Evolutionary conservation across 2,113 vertebrate species (phyloP).

Genomic region (Apteryx owenii): DNA sequence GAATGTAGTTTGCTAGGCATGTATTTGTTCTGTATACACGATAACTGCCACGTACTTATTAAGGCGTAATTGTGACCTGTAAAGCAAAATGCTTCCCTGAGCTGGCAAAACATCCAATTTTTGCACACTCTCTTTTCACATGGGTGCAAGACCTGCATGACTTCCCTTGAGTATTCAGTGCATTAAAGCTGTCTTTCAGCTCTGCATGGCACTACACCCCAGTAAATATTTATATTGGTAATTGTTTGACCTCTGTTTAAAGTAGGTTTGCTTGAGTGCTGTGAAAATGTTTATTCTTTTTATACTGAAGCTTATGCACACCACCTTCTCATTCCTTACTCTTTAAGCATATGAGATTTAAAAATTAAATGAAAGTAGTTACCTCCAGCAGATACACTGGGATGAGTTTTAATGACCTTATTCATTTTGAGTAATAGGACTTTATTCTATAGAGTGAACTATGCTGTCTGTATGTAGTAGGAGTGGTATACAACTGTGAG

Average conservation of each 20-base stretch:
- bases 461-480: rapidly evolving
- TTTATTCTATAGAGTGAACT: neutral
- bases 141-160: neutral
- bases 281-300: neutral
- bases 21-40: neutral
- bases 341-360: neutral
- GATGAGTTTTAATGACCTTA: neutral
- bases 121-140: neutral
- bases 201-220: neutral
- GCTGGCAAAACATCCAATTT: neutral
- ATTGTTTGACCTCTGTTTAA: neutral
- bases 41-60: neutral
- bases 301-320: neutral
- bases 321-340: neutral
- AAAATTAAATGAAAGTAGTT: neutral
- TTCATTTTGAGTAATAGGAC: neutral
- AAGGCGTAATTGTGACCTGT: neutral
- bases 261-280: neutral
- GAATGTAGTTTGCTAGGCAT: neutral
- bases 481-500: neutral
- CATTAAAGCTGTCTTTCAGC: neutral
- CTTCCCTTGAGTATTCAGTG: neutral
- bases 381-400: neutral
- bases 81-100: neutral
- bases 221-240: neutral